Percentiles rank a stretch among this genome's conserved stretches.
phyloP scores from a whole-genome alignment of 1,140 invertebrate genomes.

The Zaprionus tsacasi region DNA sequence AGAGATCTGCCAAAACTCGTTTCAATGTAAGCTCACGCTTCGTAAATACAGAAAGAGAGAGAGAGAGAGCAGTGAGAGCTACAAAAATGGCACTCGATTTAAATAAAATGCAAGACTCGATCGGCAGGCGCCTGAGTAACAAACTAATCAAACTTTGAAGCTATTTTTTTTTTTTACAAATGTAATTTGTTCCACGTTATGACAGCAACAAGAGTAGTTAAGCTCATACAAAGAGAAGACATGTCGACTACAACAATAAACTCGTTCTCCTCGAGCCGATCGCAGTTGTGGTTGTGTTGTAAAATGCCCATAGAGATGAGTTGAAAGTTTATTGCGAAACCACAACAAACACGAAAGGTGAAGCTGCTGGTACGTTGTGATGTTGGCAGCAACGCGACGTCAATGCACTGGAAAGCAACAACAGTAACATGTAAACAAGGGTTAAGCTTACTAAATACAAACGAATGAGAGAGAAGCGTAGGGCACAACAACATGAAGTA shows the following conservation, averaged over 20 bases:
- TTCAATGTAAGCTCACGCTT: background rate
- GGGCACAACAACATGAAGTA: slow-evolving; percentile 2
- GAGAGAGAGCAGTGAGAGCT: background rate
- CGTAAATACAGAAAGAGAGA: background rate
- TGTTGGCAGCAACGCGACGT: slow-evolving; percentile 2
- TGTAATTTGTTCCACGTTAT: background rate
- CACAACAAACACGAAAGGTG: slow-evolving; percentile 22
- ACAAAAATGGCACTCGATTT: background rate
- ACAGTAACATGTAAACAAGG: slow-evolving; percentile 8
- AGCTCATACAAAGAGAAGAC: slow-evolving; percentile 19
- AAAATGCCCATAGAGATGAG: slow-evolving; percentile 7
- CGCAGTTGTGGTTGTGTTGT: background rate
- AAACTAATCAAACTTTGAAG: background rate
- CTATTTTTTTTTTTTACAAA: background rate
- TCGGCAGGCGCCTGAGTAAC: background rate
- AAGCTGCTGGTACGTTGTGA: slow-evolving; percentile 5
- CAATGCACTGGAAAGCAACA: slow-evolving; percentile 27
- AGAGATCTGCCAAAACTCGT: slow-evolving; percentile 14
- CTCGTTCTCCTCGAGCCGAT: slow-evolving; percentile 19
- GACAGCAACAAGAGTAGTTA: slow-evolving; percentile 9
- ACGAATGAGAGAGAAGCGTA: slow-evolving; percentile 14
- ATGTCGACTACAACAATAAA: slow-evolving; percentile 14
- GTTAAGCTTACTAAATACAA: slow-evolving; percentile 9
- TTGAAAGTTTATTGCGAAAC: slow-evolving; percentile 41
- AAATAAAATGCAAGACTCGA: background rate